A percentile compares a stretch with the other conserved stretches of the same genome.
Conservation (phyloP, 2,888 invertebrate species). For the Brachyopa scutellaris region DNA sequence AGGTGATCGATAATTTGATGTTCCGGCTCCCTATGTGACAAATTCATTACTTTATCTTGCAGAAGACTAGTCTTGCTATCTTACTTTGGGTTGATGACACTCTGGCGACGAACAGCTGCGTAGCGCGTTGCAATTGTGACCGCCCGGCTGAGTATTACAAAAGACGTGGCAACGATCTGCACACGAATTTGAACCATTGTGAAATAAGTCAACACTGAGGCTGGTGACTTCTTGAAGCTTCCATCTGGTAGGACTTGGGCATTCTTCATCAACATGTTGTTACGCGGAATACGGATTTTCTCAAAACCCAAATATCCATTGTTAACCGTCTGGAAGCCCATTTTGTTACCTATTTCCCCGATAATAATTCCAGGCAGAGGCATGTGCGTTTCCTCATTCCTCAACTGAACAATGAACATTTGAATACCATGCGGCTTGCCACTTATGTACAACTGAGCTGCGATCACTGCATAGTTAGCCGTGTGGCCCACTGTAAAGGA, state of each 20-base stretch:
- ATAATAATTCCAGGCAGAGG: constrained; percentile 93
- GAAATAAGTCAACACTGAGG: constrained; percentile 92
- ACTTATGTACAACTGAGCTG: constrained; percentile 93
- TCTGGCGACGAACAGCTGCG: constrained; percentile 93
- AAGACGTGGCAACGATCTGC: constrained; percentile 88
- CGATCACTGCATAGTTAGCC: constrained; percentile 93
- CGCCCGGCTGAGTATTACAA: constrained; percentile 88
- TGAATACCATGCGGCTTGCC: constrained; percentile 93
- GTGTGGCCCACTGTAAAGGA: constrained; percentile 91
- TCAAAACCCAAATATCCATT: constrained; percentile 96
- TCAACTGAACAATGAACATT: constrained; percentile 95
- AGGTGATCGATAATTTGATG: constrained; percentile 95
- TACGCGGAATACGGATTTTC: constrained; percentile 92
- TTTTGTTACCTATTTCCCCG: constrained; percentile 96
- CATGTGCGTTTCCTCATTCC: constrained; percentile 93
- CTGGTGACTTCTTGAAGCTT: constrained; percentile 90
- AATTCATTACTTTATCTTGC: constrained; percentile 83
- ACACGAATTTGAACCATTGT: constrained; percentile 95
- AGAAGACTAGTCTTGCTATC: constrained; percentile 84
- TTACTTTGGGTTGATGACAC: constrained; percentile 90
- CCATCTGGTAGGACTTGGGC: constrained; percentile 95
- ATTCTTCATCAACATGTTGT: constrained; percentile 96
- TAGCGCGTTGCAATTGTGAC: constrained; percentile 94
- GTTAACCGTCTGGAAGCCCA: constrained; percentile 94
- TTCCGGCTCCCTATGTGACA: constrained; percentile 87